phyloP scores from a whole-genome alignment of 1,140 invertebrate genomes.

The Proales similis region DNA sequence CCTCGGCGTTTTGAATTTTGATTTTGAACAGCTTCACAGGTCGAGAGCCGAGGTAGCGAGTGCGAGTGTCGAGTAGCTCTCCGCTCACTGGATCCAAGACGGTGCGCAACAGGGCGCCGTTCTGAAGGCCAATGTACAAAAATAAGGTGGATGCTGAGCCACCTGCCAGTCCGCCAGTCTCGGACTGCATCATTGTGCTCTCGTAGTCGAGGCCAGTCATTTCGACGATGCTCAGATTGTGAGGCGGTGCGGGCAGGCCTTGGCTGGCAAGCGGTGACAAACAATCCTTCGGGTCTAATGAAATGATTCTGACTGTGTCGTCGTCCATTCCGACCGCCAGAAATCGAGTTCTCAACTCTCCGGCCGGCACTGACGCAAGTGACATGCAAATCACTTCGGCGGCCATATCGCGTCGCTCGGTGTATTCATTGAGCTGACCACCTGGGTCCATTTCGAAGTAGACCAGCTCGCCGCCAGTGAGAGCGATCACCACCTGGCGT shows the following conservation, averaged over 20 bases:
- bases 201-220: constrained; percentile 61
- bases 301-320: constrained; percentile 93
- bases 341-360: constrained; percentile 90
- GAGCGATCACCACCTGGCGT: constrained; percentile 91
- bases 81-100: constrained; percentile 93
- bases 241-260: constrained; percentile 79
- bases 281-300: constrained; percentile 87
- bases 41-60: constrained; percentile 84
- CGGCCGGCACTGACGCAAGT: constrained; percentile 81
- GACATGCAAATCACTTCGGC: constrained; percentile 98
- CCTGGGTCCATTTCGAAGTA: constrained; percentile 99
- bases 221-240: constrained; percentile 93
- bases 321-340: constrained; percentile 91
- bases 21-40: constrained; percentile 94
- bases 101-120: constrained; percentile 87
- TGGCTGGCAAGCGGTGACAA: constrained; percentile 88
- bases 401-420: constrained; percentile 88
- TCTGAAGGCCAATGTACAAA: constrained; percentile 89
- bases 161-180: neutral
- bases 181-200: constrained; percentile 2
- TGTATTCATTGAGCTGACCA: constrained; percentile 95
- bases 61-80: constrained; percentile 90
- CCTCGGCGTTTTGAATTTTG: constrained; percentile 85
- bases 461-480: constrained; percentile 92
- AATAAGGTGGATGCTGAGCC: constrained; percentile 63